Percentiles rank a stretch among this genome's conserved stretches.
These are phyloP conservation scores for Seriola quinqueradiata DNA, from an alignment of 2,113 vertebrate species.

Conservation along the genomic window DNA sequence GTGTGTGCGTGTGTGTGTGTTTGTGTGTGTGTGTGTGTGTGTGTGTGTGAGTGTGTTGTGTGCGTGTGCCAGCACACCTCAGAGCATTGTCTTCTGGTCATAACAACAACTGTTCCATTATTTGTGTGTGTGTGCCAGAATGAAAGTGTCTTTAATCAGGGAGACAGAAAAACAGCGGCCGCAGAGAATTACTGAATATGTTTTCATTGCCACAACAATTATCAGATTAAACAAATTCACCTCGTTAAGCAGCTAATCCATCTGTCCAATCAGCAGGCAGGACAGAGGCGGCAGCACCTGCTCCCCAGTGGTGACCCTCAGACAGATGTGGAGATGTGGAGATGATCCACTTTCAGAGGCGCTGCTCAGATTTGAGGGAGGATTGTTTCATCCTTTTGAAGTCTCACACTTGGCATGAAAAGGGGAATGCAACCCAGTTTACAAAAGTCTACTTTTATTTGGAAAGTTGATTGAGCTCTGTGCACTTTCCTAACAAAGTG, in stretches of 20 bases:
- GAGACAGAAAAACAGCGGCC: conserved; percentile 60
- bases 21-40: conserved; percentile 19
- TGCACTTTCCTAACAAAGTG: conserved; percentile 13
- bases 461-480: conserved; percentile 5
- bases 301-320: conserved; percentile 62
- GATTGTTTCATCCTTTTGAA: conserved; percentile 70
- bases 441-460: conserved; percentile 39
- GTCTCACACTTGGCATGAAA: conserved; percentile 60
- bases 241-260: conserved; percentile 76
- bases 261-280: conserved; percentile 71
- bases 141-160: conserved; percentile 78
- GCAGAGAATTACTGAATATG: conserved; percentile 76
- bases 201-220: conserved; percentile 71
- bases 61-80: conserved; percentile 59
- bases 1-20: conserved; percentile 27
- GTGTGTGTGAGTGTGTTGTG: conserved; percentile 9
- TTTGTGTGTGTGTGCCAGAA: conserved; percentile 60
- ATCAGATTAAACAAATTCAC: conserved; percentile 78
- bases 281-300: conserved; percentile 68
- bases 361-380: conserved; percentile 45
- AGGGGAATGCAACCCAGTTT: conserved; percentile 70
- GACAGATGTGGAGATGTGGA: conserved; percentile 74
- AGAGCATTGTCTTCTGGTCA: conserved; percentile 80
- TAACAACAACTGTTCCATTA: conserved; percentile 80
- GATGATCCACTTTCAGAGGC: conserved; percentile 64